These are phyloP conservation scores for Drosophila anomelani DNA, from an alignment of 2,888 invertebrate genomes.

Conservation along the genomic window DNA sequence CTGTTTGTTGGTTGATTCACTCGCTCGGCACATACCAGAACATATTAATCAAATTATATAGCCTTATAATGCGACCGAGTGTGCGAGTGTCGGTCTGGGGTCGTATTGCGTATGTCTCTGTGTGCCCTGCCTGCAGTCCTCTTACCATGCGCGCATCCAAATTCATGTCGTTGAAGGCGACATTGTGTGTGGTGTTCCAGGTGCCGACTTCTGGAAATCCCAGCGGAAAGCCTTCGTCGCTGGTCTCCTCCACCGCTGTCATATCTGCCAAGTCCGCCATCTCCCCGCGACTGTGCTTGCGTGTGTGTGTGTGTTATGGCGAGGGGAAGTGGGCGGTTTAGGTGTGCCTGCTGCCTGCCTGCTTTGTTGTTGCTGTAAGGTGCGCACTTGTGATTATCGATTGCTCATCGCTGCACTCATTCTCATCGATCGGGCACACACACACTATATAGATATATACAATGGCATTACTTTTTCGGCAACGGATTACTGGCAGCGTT, in stretches of 20 bases:
- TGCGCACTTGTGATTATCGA: slow-evolving; percentile 26
- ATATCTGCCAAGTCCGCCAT: slow-evolving; percentile 6
- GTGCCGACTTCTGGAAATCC: slow-evolving; percentile 84
- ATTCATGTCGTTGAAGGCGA: slow-evolving; percentile 88
- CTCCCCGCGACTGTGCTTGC: slow-evolving; percentile 3
- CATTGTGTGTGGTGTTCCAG: slow-evolving; percentile 88
- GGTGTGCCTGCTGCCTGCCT: slow-evolving; percentile 27
- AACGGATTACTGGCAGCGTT: slow-evolving; percentile 25
- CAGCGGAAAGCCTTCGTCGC: slow-evolving; percentile 70
- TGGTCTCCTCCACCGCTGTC: slow-evolving; percentile 71
- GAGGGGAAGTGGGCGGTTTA: slow-evolving; percentile 18
- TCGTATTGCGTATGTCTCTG: slow-evolving; percentile 1
- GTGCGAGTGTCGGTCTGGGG: slow-evolving; percentile 1
- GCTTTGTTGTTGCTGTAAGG: slow-evolving; percentile 19
- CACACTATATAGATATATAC: slow-evolving; percentile 17
- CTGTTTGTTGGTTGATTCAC: slow-evolving; percentile 51
- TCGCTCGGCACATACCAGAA: slow-evolving; percentile 35
- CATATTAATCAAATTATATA: slow-evolving; percentile 40
- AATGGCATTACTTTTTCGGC: slow-evolving; percentile 27
- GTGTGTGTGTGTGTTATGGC: slow-evolving; percentile 2
- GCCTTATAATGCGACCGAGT: slow-evolving; percentile 12
- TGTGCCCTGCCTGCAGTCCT: slow-evolving; percentile 9
- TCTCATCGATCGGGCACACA: slow-evolving; percentile 25
- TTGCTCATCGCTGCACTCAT: slow-evolving; percentile 35
- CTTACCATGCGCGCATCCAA: slow-evolving; percentile 91